Base-by-base conservation (phyloP, 2,888 invertebrate genomes). In the Pemphredon lugubris region DNA sequence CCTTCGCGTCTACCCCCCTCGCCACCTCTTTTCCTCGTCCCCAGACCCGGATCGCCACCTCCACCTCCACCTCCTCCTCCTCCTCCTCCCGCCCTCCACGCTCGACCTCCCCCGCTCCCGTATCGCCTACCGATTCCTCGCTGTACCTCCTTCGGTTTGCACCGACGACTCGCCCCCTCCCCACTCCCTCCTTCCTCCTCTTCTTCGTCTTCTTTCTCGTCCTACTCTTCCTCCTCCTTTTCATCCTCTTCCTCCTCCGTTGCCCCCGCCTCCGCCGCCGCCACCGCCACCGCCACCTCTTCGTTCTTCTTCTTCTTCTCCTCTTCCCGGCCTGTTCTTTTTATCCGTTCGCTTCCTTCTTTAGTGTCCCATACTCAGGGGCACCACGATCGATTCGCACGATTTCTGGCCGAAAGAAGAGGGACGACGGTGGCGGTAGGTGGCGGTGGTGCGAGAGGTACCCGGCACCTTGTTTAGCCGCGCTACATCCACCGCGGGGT, bases 121-220 rank as follows among this genome's bases (percentile, higher is more conserved):
- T 84, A 84, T 85, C 82, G 79, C 83, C 85, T 81, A 82, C 83
- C 84, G 79, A 85, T 84, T 84, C 84, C 83, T 81, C n/a, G n/a
- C 83, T 84, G 79, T 81, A 77, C 80, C 82, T 73, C 81, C 71
- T 78, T 83, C 81, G 81, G 73, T 79, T 84, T 78, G 70, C 75
- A 75, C 77, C 77, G 68, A 54, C 68, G 59, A 64, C 63, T 77
- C 55, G 60, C 53, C 34, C 13, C 51, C 26, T 59, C 23, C 44
- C 21, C 37, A 20, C 47, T 53, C 45, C 34, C 58, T 59, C 47
- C 44, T 60, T 26, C 37, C 7, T 30, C n/a, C 21, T 20, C n/a
- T 61, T 32, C 40, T 61, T 32, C 44, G 30, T 48, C 61, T 54
- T 51, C 23, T 14, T 40, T 18, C 18, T 13, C 30, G 14, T 39